These are phyloP conservation scores for Blastomussa wellsi DNA, from an alignment of 92 coral and sea anemone genomes.

Conservation along the genomic window DNA sequence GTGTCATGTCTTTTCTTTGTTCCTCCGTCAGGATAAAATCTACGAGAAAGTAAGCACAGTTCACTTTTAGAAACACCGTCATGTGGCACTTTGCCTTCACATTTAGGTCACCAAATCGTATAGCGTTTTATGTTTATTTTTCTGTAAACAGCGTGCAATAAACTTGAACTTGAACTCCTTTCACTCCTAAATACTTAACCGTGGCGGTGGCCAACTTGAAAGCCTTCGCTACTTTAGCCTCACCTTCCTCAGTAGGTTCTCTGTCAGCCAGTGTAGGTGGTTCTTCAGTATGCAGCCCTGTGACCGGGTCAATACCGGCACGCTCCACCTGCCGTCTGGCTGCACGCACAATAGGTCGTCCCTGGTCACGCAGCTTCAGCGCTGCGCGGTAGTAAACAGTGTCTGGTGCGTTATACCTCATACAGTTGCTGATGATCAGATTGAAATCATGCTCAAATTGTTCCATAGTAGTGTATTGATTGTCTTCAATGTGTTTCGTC, in stretches of 20 bases:
- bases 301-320: conserved; percentile 95
- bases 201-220: too few species aligned
- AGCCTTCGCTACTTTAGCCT: too few species aligned
- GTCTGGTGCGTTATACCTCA: conserved; percentile 91
- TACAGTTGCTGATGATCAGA: conserved; percentile 78
- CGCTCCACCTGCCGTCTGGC: conserved; percentile 92
- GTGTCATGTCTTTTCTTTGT: conserved; percentile 92
- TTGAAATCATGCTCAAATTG: conserved; percentile 96
- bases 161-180: too few species aligned
- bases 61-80: neutral
- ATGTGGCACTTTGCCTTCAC: too few species aligned
- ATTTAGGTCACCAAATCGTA: too few species aligned
- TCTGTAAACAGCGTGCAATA: too few species aligned
- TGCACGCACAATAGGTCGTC: conserved; percentile 90
- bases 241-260: conserved; percentile 97
- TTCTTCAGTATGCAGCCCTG: conserved; percentile 92
- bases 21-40: conserved; percentile 94
- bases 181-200: too few species aligned
- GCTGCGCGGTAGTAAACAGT: conserved; percentile 98
- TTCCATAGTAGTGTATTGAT: conserved; percentile 86
- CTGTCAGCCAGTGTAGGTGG: conserved; percentile 89
- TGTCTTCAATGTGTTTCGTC: conserved; percentile 82
- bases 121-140: too few species aligned
- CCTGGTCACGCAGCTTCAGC: conserved; percentile 89
- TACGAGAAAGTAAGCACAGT: conserved; percentile 2